Percentiles rank a stretch among this genome's conserved stretches.
phyloP scores from a whole-genome alignment of 2,888 invertebrate genomes.

The Octodonta nipae region DNA sequence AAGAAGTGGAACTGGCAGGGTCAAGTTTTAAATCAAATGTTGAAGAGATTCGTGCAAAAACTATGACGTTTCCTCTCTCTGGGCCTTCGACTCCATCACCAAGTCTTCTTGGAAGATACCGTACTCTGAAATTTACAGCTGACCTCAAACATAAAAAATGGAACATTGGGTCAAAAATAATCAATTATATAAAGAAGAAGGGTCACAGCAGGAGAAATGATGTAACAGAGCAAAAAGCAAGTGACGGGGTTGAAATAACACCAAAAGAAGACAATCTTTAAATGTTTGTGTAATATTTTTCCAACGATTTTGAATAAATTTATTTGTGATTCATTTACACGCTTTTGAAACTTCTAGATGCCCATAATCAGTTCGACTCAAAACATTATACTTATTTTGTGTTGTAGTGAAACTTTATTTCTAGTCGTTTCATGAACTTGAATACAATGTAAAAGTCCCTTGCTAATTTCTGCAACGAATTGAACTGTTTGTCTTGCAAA shows the following conservation, averaged over 20 bases:
- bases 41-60: conserved; percentile 13
- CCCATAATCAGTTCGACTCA: too few relatives aligned
- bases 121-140: conserved; percentile 16
- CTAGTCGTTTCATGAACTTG: too few relatives aligned
- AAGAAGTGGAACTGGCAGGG: conserved; percentile 13
- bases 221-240: conserved; percentile 7
- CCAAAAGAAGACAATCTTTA: too few relatives aligned
- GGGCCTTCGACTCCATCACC: conserved; percentile 13
- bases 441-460: too few relatives aligned
- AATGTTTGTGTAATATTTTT: too few relatives aligned
- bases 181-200: conserved; percentile 18
- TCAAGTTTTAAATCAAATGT: conserved; percentile 6
- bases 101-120: conserved; percentile 15
- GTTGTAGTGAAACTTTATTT: too few relatives aligned
- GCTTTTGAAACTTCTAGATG: too few relatives aligned
- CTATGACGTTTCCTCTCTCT: conserved; percentile 20
- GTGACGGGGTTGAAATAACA: conserved; percentile 10
- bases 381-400: too few relatives aligned
- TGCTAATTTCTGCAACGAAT: too few relatives aligned
- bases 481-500: too few relatives aligned
- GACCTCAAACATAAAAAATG: conserved; percentile 21
- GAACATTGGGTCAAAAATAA: conserved; percentile 21
- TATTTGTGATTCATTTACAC: too few relatives aligned
- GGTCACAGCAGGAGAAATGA: conserved; percentile 13
- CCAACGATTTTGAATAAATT: too few relatives aligned